Conservation (phyloP, 1,140 invertebrate species). For the Drosophila chauvacae region DNA sequence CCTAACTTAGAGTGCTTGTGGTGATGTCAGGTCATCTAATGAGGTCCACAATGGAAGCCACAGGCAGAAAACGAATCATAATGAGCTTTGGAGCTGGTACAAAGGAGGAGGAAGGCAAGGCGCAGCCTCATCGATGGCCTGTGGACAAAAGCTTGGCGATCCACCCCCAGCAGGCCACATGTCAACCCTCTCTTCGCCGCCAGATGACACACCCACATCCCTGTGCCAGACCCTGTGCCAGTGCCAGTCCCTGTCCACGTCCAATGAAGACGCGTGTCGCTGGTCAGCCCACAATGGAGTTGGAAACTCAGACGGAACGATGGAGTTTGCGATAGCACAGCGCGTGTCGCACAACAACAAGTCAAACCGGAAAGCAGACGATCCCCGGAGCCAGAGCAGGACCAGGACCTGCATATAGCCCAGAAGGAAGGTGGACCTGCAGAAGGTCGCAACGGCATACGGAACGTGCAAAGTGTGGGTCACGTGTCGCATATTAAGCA, state of each 20-base stretch:
- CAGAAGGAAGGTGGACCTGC: conserved; percentile 44
- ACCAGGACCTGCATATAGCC: conserved; percentile 66
- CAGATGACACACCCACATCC: conserved; percentile 39
- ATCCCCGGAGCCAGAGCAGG: conserved; percentile 12
- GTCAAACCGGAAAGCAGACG: conserved; percentile 72
- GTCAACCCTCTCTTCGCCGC: conserved; percentile 49
- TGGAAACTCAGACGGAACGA: conserved; percentile 39
- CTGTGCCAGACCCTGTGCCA: not conserved
- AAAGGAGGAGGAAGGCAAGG: conserved; percentile 2
- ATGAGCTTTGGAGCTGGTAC: conserved; percentile 11
- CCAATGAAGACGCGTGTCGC: conserved; percentile 61
- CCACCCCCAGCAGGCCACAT: conserved; percentile 61
- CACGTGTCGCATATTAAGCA: conserved; percentile 78
- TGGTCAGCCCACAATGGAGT: conserved; percentile 68
- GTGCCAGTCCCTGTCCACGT: conserved; percentile 8
- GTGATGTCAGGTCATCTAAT: conserved; percentile 35
- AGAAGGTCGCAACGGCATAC: conserved; percentile 35
- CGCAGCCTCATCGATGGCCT: conserved; percentile 12
- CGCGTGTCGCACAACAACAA: conserved; percentile 78
- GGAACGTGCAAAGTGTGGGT: conserved; percentile 75
- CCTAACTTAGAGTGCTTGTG: conserved; percentile 18
- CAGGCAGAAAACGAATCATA: conserved; percentile 16
- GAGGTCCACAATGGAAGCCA: conserved; percentile 29
- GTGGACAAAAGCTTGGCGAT: conserved; percentile 39
- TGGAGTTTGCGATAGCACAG: conserved; percentile 51